Conservation (phyloP, 2,888 invertebrate species). For the Clistopyga incitator region DNA sequence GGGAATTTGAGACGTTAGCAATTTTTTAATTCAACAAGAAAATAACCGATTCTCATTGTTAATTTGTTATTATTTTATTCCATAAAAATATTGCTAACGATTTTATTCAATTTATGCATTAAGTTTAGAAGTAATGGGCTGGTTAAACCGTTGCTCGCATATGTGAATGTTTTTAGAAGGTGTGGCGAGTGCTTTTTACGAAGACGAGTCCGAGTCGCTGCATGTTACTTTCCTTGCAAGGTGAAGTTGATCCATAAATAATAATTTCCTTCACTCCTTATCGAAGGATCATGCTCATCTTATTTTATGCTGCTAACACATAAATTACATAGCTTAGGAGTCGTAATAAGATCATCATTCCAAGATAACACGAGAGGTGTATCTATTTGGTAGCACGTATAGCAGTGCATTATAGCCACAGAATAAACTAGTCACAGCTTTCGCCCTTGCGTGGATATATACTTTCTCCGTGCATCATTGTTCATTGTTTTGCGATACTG, state of each 20-base stretch:
- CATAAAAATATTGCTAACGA: too few species aligned
- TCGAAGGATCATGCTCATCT: constrained; percentile 16
- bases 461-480: constrained; percentile 76
- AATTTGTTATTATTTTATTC: too few species aligned
- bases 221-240: constrained; percentile 71
- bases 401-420: constrained; percentile 8
- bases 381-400: constrained; percentile 3
- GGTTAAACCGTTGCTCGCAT: not conserved
- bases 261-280: constrained; percentile 17
- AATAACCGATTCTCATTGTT: too few species aligned
- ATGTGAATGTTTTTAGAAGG: not conserved
- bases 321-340: not conserved
- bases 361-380: not conserved
- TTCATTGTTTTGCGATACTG: constrained; percentile 74
- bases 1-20: too few species aligned
- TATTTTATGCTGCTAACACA: not conserved
- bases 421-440: constrained; percentile 62
- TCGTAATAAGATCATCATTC: constrained; percentile 9
- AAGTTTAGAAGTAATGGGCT: not conserved
- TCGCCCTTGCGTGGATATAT: constrained; percentile 66
- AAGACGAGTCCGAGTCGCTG: constrained; percentile 28
- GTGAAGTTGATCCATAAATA: constrained; percentile 55
- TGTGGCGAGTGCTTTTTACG: constrained; percentile 1
- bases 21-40: too few species aligned
- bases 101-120: not conserved